Percentiles rank a stretch among this genome's conserved stretches.
These are phyloP conservation scores for Drosophila ochracea DNA, from an alignment of 2,888 invertebrate species.

Conservation along the genomic window DNA sequence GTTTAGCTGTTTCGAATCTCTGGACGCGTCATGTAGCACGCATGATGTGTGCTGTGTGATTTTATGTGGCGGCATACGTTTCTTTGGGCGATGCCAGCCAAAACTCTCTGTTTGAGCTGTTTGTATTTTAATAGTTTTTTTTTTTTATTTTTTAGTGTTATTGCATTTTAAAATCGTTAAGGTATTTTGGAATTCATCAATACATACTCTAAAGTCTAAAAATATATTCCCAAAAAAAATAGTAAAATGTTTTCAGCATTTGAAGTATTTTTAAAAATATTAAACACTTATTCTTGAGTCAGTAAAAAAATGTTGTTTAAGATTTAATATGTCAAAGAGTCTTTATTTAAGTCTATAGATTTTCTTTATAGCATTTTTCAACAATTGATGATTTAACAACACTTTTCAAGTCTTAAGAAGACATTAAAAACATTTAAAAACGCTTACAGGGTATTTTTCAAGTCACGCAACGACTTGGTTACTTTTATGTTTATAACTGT, in stretches of 20 bases:
- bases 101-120: not conserved
- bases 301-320: not conserved
- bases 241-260: not conserved
- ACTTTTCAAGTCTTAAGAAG: not conserved
- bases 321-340: not conserved
- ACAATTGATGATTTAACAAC: not conserved
- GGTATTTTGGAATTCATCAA: not conserved
- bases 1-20: constrained; percentile 20
- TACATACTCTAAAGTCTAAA: not conserved
- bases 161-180: constrained; percentile 1
- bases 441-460: constrained; percentile 28
- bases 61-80: constrained; percentile 70
- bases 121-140: constrained; percentile 9
- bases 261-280: not conserved
- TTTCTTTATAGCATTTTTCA: not conserved
- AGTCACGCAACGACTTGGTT: constrained; percentile 10
- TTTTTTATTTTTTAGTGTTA: not conserved
- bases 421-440: not conserved
- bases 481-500: constrained; percentile 22
- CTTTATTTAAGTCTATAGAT: not conserved
- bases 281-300: not conserved
- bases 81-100: constrained; percentile 12
- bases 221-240: not conserved
- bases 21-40: constrained; percentile 52
- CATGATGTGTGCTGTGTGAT: constrained; percentile 59